Conservation (phyloP, 2,797 vertebrate species). For the Onychomys leucogaster region DNA sequence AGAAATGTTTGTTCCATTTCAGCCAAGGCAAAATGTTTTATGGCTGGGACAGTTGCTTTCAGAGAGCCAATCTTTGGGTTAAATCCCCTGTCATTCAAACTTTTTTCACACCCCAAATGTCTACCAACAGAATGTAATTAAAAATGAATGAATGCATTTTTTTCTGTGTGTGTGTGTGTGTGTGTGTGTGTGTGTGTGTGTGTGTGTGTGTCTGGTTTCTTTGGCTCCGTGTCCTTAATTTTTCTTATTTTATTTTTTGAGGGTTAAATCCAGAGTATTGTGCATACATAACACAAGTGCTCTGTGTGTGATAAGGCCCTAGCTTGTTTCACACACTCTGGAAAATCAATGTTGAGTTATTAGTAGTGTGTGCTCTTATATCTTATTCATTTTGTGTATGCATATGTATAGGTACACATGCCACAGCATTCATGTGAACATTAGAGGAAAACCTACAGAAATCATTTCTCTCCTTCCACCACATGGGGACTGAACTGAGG, state of each 20-base stretch:
- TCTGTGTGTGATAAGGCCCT: not conserved
- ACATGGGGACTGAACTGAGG: not conserved
- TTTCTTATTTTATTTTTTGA: not conserved
- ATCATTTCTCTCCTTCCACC: not conserved
- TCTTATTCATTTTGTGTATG: not conserved
- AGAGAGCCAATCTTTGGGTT: conserved; percentile 47
- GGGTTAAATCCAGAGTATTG: not conserved
- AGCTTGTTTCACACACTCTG: not conserved
- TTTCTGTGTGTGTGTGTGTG: too few relatives aligned
- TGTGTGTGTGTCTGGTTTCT: not conserved
- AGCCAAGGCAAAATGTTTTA: conserved; percentile 53
- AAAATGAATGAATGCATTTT: not conserved
- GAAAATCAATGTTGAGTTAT: not conserved
- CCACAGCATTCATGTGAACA: not conserved
- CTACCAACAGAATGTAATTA: not conserved
- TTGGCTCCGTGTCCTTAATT: not conserved
- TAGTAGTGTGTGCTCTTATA: not conserved
- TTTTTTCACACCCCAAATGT: conserved; percentile 35
- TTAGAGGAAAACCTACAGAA: not conserved
- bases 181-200: too few relatives aligned
- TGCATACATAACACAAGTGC: not conserved
- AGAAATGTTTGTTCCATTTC: conserved; percentile 49
- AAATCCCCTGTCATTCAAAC: not conserved
- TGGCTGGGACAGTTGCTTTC: not conserved
- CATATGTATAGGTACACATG: not conserved